Evolutionary conservation across 35 echinoderm and acorn worm species (phyloP).

Genomic region (Nesometra sesokonis): DNA sequence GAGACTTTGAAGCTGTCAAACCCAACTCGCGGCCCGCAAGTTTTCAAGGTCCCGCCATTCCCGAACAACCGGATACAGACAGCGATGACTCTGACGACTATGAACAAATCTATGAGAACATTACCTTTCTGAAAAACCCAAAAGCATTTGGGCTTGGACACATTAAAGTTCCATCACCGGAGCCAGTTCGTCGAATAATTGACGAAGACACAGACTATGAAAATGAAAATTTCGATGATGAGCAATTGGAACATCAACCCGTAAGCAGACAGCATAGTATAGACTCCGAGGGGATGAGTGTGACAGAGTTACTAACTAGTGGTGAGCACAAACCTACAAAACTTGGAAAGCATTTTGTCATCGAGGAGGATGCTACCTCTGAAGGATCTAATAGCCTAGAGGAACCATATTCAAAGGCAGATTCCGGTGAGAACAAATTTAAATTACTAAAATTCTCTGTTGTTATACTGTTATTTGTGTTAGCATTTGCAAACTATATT

Average conservation of each 20-base stretch:
- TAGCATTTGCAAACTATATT: too few species aligned
- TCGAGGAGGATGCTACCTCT: neutral
- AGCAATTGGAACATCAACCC: neutral
- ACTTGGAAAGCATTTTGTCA: neutral
- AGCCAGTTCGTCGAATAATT: neutral
- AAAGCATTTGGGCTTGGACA: neutral
- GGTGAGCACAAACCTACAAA: neutral
- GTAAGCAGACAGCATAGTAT: neutral
- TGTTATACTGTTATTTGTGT: too few species aligned
- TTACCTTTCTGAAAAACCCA: neutral
- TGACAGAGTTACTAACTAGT: neutral
- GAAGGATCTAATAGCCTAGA: neutral
- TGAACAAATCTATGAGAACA: neutral
- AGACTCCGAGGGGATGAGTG: neutral
- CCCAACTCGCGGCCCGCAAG: neutral
- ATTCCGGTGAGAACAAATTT: neutral
- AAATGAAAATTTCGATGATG: neutral
- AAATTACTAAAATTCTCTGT: too few species aligned
- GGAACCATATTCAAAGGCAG: neutral
- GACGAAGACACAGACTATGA: neutral
- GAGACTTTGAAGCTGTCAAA: neutral
- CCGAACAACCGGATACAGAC: neutral
- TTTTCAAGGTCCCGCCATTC: neutral
- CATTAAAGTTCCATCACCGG: neutral
- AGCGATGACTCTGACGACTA: neutral